Percentiles rank a stretch among this genome's conserved stretches.
Conservation (phyloP, 2,888 invertebrate species). For the Harmothoe impar region DNA sequence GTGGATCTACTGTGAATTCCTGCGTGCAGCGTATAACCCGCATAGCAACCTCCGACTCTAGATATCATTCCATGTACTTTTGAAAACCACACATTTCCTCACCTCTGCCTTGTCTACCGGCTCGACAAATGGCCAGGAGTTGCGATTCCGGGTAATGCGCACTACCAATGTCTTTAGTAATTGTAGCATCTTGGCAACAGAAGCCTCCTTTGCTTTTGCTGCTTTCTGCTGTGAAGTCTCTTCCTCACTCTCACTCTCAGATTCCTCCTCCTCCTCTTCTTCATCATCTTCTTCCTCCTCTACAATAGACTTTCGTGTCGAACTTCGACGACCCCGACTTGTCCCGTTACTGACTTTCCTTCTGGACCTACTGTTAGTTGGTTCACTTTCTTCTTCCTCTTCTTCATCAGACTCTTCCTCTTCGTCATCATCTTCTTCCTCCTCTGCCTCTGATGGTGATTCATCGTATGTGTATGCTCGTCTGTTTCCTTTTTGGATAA, state of each 20-base stretch:
- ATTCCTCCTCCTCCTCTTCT: slow-evolving; percentile 64
- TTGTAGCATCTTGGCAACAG: slow-evolving; percentile 71
- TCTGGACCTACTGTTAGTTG: neutral
- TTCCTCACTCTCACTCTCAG: slow-evolving; percentile 36
- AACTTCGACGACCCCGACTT: neutral
- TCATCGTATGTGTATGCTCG: slow-evolving; percentile 55
- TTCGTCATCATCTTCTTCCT: slow-evolving; percentile 39
- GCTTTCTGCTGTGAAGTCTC: neutral
- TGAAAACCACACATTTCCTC: neutral
- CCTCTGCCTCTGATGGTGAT: slow-evolving; percentile 40
- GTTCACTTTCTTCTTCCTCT: slow-evolving; percentile 9
- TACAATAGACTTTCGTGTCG: neutral
- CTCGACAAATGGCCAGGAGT: slow-evolving; percentile 97
- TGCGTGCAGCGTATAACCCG: too few relatives aligned
- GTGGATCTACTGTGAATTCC: too few relatives aligned
- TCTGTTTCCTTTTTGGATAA: slow-evolving; percentile 10
- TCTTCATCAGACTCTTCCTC: slow-evolving; percentile 10
- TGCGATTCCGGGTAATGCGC: slow-evolving; percentile 95
- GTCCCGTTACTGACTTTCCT: neutral
- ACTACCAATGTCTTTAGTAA: slow-evolving; percentile 85
- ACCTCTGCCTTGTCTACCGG: slow-evolving; percentile 89
- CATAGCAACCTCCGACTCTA: too few relatives aligned
- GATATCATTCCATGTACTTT: too few relatives aligned
- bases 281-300: slow-evolving; percentile 49
- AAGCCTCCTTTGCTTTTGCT: neutral